Evolutionary conservation across 2,797 vertebrate species (phyloP), one percentile per base, ranked within the genome.

Genomic region (Leptodactylus fallax): DNA sequence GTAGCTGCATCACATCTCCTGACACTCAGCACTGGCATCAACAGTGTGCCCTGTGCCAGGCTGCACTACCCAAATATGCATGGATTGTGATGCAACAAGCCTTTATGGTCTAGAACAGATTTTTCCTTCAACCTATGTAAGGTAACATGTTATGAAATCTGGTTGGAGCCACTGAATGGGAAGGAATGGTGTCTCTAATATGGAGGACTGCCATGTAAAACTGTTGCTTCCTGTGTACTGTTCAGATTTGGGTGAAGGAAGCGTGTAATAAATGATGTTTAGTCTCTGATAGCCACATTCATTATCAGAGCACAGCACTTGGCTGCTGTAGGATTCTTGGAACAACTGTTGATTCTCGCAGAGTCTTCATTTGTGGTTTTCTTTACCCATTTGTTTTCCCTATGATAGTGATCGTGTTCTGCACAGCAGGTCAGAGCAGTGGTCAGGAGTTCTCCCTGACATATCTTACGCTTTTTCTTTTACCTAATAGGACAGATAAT

Each of bases 311-410:
- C 25, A 1, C 6, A 72, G 16, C 27, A 17, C 25, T 4, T 0
- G 2, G 45, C 14, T 4, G 55, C 27, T 79, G 7, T 12, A 45
- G 27, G 51, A 36, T 58, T 58, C 25, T 25, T 23, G 45, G 13
- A 74, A 60, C 25, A 45, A 72, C 27, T 72, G 65, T 72, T 83
- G 69, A 74, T 84, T 36, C 55, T 84, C 47, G 7, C 65, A 56
- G n/a, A 0, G 21, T 49, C 14, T 69, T 69, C 25, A 69, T 21
- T 17, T 6, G 12, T 69, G 11, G 12, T 2, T 47, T 63, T 51
- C 16, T n/a, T n/a, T 67, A 7, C 45, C 23, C 27, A 27, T 61
- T 53, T 53, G 51, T 51, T 82, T n/a, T 81, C 17, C 45, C 13
- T 60, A 13, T 53, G 56, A 47, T 60, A 45, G 78, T 60, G 27